Base-by-base conservation (phyloP, 2,797 vertebrate species). In the Microchirus variegatus region DNA sequence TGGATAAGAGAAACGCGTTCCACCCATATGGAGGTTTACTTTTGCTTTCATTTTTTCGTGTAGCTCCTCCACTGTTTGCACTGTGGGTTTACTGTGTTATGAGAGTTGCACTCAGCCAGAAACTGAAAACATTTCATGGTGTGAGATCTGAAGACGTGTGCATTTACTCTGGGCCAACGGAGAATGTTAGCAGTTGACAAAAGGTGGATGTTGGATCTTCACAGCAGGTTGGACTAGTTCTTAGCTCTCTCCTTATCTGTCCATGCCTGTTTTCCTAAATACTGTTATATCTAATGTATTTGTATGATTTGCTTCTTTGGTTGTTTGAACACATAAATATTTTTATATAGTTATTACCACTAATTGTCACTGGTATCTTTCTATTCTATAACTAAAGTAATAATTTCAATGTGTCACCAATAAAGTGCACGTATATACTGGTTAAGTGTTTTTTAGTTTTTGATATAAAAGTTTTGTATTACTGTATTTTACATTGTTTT, bases 21-120 rank as follows among this genome's bases (percentile, higher is more conserved):
- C 81, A 61, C 17, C 63, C 62, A n/a, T 7, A 38, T 43, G 19
- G 0, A 40, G 37, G 1, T 68, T 75, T 65, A 36, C 46, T 88
- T 91, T 90, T 84, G 17, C 71, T 90, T 90, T 89, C 67, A 11
- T 53, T 86, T 77, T 77, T 26, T 67, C n/a, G 37, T 36, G 18
- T 15, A 16, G 6, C 9, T 38, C 11, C 9, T 51, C 2, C 6
- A 6, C 9, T 51, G 4, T 63, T 19, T 47, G 47, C 5, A 1
- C 0, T 47, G 45, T 8, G 12, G 2, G 11, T 19, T 9, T 35
- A 55, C 26, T 0, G n/a, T 0, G 67, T 59, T 51, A 57, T 40
- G 59, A 19, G 54, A 44, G 11, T 56, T 16, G 13, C 22, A 59
- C 42, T 75, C 63, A 62, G 14, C 3, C 38, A 46, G 67, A 82